Percentiles rank a stretch among this genome's conserved stretches.
These are phyloP conservation scores for Leistus spinibarbis DNA, from an alignment of 2,888 invertebrate genomes.

Conservation along the genomic window DNA sequence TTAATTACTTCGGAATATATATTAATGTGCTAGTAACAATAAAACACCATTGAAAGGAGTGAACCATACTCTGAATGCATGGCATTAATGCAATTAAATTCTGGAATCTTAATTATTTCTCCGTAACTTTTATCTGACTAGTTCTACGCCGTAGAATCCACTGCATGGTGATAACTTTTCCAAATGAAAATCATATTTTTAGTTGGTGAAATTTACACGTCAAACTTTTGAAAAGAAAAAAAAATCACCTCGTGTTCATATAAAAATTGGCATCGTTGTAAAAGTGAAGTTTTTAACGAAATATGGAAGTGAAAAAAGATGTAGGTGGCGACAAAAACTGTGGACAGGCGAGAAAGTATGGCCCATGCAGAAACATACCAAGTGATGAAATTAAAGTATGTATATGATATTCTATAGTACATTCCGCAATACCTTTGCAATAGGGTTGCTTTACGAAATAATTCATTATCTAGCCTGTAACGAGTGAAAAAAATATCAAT, in stretches of 20 bases:
- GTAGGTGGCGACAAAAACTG: not conserved
- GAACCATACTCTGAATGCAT: not conserved
- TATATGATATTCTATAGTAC: no score
- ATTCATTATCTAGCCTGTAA: no score
- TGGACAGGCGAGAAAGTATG: not conserved
- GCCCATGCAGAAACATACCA: not conserved
- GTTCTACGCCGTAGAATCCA: not conserved
- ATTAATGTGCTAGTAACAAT: no score
- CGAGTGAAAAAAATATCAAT: no score
- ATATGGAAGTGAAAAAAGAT: slow-evolving; percentile 1
- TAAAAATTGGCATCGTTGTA: slow-evolving; percentile 1
- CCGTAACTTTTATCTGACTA: not conserved
- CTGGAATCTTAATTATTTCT: not conserved
- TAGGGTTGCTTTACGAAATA: no score
- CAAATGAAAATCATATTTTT: not conserved
- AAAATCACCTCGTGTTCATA: not conserved
- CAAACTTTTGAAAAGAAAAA: not conserved
- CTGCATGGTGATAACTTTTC: not conserved
- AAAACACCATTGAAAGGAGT: no score
- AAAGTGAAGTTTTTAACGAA: not conserved
- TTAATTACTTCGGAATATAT: no score
- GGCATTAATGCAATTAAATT: not conserved
- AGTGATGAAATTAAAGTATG: not conserved
- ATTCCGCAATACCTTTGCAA: no score
- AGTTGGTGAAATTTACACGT: not conserved